Evolutionary conservation across 53 echinoderm and acorn worm genomes (phyloP).

Genomic region (Actinopyga echinites): DNA sequence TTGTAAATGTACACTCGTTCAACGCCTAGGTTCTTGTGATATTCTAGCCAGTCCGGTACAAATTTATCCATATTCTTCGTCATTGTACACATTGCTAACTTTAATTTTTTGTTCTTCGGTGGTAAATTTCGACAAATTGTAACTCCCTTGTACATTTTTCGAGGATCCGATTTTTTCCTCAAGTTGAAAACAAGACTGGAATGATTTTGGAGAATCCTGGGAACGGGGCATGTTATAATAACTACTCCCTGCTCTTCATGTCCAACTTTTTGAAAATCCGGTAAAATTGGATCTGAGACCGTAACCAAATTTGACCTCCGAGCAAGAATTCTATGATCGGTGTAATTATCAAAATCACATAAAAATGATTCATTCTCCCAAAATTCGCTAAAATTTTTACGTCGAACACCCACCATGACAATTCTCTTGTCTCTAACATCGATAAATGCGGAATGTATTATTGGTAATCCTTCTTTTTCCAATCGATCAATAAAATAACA

Average conservation of each 20-base stretch:
- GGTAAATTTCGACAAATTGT: constrained; percentile 38
- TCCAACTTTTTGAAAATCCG: constrained; percentile 62
- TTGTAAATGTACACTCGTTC: constrained; percentile 74
- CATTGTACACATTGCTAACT: constrained; percentile 70
- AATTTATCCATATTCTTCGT: constrained; percentile 54
- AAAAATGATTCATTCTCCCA: constrained; percentile 53
- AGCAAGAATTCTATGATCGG: no score
- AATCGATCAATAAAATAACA: constrained; percentile 56
- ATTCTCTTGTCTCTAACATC: constrained; percentile 36
- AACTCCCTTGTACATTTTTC: background rate
- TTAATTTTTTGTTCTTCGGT: background rate
- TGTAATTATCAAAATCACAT: constrained; percentile 48
- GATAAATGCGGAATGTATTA: constrained; percentile 59
- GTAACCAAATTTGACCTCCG: background rate
- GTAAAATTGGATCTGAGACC: constrained; percentile 61
- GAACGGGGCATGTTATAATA: constrained; percentile 65
- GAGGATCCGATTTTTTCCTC: background rate
- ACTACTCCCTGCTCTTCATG: constrained; percentile 50
- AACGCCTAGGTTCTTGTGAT: constrained; percentile 58
- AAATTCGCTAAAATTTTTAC: constrained; percentile 24
- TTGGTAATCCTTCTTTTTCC: constrained; percentile 54
- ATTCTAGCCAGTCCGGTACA: constrained; percentile 61
- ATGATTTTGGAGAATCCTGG: constrained; percentile 13
- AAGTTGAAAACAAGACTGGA: background rate
- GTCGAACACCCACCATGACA: constrained; percentile 55